phyloP scores from a whole-genome alignment of 2,113 vertebrate species.

The Machaerirhynchus nigripectus region DNA sequence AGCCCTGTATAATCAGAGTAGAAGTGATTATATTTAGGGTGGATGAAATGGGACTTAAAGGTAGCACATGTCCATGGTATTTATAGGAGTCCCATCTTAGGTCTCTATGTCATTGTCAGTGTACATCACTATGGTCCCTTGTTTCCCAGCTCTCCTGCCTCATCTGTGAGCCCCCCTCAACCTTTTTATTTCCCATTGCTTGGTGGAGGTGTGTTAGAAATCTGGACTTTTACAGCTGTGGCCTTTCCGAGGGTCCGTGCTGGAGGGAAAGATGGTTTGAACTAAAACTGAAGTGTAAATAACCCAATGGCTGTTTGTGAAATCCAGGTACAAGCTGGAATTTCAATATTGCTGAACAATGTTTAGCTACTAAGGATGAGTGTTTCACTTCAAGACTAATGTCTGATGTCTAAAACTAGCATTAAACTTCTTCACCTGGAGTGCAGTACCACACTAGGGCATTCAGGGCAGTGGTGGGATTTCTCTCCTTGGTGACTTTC shows the following conservation, averaged over 20 bases:
- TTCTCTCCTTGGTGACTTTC: neutral
- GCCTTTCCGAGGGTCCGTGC: neutral
- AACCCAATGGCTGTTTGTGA: neutral
- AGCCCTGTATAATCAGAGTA: neutral
- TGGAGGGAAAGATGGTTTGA: neutral
- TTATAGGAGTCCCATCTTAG: neutral
- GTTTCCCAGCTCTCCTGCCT: neutral
- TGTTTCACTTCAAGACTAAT: neutral
- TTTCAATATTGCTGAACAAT: neutral
- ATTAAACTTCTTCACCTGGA: neutral
- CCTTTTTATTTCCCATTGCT: neutral
- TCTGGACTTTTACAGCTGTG: neutral
- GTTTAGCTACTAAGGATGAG: neutral
- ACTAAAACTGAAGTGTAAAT: neutral
- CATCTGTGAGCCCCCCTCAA: neutral
- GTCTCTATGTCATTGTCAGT: neutral
- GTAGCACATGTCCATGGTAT: neutral
- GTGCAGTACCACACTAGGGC: neutral
- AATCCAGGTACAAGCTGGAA: neutral
- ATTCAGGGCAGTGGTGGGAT: neutral
- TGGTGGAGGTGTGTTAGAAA: neutral
- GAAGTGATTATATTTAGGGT: neutral
- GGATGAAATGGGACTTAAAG: neutral
- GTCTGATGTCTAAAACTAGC: neutral
- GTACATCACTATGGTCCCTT: neutral